Evolutionary conservation across 2,888 invertebrate genomes (phyloP).

Genomic region (Beris chalybata): DNA sequence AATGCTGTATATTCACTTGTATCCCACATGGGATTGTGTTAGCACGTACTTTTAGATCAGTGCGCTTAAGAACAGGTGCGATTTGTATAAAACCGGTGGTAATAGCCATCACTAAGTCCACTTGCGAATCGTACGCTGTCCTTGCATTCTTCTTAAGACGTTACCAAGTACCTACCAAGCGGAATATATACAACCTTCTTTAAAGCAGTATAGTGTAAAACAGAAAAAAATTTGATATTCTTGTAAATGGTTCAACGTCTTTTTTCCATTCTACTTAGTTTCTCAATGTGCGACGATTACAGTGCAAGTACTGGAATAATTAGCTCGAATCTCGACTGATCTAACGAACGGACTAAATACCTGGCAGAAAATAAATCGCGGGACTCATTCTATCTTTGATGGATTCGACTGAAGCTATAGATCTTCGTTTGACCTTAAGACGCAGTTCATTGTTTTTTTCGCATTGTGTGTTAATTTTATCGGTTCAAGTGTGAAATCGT

Average conservation of each 20-base stretch:
- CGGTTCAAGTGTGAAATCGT: slow-evolving; percentile 28
- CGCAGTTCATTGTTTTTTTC: neutral
- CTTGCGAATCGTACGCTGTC: slow-evolving; percentile 8
- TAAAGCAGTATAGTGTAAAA: neutral
- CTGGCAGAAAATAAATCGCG: neutral
- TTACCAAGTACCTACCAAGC: neutral
- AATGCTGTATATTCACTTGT: slow-evolving; percentile 25
- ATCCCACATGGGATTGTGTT: slow-evolving; percentile 5
- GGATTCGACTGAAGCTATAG: slow-evolving; percentile 3
- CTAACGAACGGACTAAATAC: slow-evolving; percentile 1
- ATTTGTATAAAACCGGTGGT: slow-evolving; percentile 21
- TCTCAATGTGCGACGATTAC: slow-evolving; percentile 6
- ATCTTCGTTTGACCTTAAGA: slow-evolving; percentile 25
- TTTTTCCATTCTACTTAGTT: slow-evolving; percentile 26
- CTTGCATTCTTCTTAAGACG: slow-evolving; percentile 9
- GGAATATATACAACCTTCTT: neutral
- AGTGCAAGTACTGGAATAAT: slow-evolving; percentile 25
- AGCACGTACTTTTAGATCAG: slow-evolving; percentile 13
- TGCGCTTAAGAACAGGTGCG: slow-evolving; percentile 3
- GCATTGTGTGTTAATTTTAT: slow-evolving; percentile 23
- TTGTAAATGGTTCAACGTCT: slow-evolving; percentile 4
- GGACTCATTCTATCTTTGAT: neutral
- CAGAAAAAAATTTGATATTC: neutral
- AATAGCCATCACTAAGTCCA: neutral
- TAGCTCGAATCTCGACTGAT: slow-evolving; percentile 2